These are phyloP conservation scores for Labeo catla DNA, from an alignment of 2,113 vertebrate species.

Conservation along the genomic window DNA sequence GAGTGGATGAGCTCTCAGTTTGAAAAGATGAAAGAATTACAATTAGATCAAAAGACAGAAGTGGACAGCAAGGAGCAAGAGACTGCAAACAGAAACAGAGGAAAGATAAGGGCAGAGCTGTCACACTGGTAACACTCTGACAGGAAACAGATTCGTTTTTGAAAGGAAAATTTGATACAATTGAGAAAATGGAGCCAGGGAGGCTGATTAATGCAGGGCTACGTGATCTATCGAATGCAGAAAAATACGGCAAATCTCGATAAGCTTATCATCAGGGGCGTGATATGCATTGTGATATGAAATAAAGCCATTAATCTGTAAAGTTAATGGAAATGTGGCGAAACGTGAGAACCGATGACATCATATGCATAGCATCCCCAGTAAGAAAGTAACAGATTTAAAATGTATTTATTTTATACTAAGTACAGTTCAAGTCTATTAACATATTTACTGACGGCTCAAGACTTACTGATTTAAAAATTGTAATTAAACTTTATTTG, in stretches of 20 bases:
- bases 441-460: too few relatives aligned
- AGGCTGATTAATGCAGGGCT: not conserved
- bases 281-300: not conserved
- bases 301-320: not conserved
- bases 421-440: too few relatives aligned
- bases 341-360: not conserved
- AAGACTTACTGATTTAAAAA: too few relatives aligned
- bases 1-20: not conserved
- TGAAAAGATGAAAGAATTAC: slow-evolving; percentile 15
- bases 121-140: not conserved
- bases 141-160: slow-evolving; percentile 6
- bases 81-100: not conserved
- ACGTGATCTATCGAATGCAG: not conserved
- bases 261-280: not conserved
- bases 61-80: not conserved
- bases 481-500: too few relatives aligned
- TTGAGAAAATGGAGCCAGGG: slow-evolving; percentile 17
- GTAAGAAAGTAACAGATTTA: too few relatives aligned
- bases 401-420: too few relatives aligned
- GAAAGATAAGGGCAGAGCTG: slow-evolving; percentile 28
- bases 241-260: not conserved
- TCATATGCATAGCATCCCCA: not conserved
- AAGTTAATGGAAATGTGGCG: not conserved
- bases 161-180: slow-evolving; percentile 12
- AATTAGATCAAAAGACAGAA: not conserved